Percentiles rank a stretch among this genome's conserved stretches.
phyloP scores from a whole-genome alignment of 1,140 invertebrate species.

The Parapsyche elsis region DNA sequence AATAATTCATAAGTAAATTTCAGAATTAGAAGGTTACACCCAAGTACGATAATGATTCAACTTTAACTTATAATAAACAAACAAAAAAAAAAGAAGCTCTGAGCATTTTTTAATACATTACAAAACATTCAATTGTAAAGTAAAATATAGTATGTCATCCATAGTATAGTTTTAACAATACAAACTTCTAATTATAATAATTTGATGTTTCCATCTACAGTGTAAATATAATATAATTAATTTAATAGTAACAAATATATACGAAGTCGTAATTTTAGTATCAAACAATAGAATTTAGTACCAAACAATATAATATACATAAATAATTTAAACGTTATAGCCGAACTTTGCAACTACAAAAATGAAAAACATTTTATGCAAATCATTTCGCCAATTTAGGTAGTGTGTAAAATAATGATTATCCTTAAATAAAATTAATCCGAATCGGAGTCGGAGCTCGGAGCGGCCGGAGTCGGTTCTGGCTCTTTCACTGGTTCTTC shows the following conservation, averaged over 20 bases:
- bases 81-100: not conserved
- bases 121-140: not conserved
- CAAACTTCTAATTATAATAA: slow-evolving; percentile 1
- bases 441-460: slow-evolving; percentile 65
- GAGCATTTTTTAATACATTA: not conserved
- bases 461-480: slow-evolving; percentile 61
- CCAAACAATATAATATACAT: too few relatives aligned
- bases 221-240: slow-evolving; percentile 18
- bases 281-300: not conserved
- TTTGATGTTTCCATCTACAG: slow-evolving; percentile 27
- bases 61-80: not conserved
- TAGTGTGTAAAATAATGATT: not conserved
- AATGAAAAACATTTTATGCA: too few relatives aligned
- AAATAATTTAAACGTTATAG: too few relatives aligned
- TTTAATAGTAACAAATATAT: not conserved
- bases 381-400: not conserved
- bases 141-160: not conserved
- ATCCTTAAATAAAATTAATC: slow-evolving; percentile 42
- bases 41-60: too few relatives aligned
- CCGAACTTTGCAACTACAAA: too few relatives aligned
- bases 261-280: not conserved
- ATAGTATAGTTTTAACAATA: slow-evolving; percentile 7
- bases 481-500: slow-evolving; percentile 62
- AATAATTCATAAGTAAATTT: too few relatives aligned
- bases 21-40: too few relatives aligned